Evolutionary conservation across 1,140 invertebrate genomes (phyloP), one percentile per base, ranked within the genome.

Genomic region (Apis dorsata): DNA sequence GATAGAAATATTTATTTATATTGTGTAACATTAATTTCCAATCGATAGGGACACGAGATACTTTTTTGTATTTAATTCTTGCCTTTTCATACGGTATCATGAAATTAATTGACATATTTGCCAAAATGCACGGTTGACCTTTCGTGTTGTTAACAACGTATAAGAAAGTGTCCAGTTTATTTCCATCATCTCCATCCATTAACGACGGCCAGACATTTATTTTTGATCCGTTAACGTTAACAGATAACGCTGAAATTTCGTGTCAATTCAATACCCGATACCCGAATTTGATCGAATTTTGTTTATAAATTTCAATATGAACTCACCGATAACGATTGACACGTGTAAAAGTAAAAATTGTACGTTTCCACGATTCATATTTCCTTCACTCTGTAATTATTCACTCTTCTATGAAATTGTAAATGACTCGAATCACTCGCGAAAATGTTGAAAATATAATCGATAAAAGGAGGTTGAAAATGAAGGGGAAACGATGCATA

Each of bases 21-120:
- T n/a, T n/a, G n/a, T 15, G 17, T 8, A 24, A 3, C 10, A 17
- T n/a, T 0, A 34, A 62, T 74, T 57, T 3, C 19, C n/a, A 4
- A 5, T 15, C 15, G 8, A 28, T 19, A 21, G 3, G 19, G 12
- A 60, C 49, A 62, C 21, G 21, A 53, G 8, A 19, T 1, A 49
- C 19, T 24, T 87, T 66, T 53, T 49, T 3, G 15, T 51, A 17
- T 17, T 24, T 53, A 21, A 5, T 21, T 24, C 55, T 21, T 80
- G 87, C 88, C 0, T 81, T 17, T 0, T 86, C 34, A 21, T 88
- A 85, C 3, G 60, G 19, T 4, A 87, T 62, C 13, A 2, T 68
- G 1, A 91, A 12, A 2, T 2, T 75, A 2, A 91, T 85, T 5
- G 15, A 8, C 85, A 91, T 89, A 2, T 85, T 87, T 1, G 83